These are phyloP conservation scores for Microctonus aethiopoides DNA, from an alignment of 2,888 invertebrate genomes.

Conservation along the genomic window DNA sequence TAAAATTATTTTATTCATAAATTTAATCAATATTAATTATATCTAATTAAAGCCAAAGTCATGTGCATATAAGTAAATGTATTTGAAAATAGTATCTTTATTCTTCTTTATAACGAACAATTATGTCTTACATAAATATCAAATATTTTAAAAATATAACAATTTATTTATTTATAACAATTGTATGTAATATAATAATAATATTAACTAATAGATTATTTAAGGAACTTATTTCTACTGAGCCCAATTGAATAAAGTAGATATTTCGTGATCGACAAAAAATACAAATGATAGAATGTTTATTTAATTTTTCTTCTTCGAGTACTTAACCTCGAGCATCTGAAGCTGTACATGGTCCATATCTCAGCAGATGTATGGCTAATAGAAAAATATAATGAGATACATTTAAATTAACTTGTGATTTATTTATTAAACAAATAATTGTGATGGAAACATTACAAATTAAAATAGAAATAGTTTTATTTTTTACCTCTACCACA, in stretches of 20 bases:
- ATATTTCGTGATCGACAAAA: neutral
- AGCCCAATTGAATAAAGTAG: neutral
- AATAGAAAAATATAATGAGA: constrained; percentile 16
- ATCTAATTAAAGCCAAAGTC: constrained; percentile 2
- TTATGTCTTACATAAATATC: neutral
- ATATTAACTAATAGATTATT: neutral
- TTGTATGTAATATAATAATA: neutral
- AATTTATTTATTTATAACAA: constrained; percentile 2
- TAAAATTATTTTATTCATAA: neutral
- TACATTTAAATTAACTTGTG: neutral
- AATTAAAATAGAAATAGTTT: neutral
- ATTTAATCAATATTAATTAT: neutral
- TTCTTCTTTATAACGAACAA: neutral
- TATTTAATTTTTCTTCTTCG: neutral
- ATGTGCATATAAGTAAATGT: neutral
- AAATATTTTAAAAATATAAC: neutral
- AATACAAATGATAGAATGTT: neutral
- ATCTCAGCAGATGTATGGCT: constrained; percentile 32
- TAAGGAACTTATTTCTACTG: neutral
- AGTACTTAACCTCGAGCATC: neutral
- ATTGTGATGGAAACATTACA: neutral
- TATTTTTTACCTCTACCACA: constrained; percentile 52
- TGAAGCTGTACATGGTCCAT: constrained; percentile 38
- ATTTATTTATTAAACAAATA: neutral
- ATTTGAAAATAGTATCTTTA: neutral